A percentile compares a stretch with the other conserved stretches of the same genome.
Evolutionary conservation across 2,888 invertebrate species (phyloP).

Genomic region (Dusona sp.): DNA sequence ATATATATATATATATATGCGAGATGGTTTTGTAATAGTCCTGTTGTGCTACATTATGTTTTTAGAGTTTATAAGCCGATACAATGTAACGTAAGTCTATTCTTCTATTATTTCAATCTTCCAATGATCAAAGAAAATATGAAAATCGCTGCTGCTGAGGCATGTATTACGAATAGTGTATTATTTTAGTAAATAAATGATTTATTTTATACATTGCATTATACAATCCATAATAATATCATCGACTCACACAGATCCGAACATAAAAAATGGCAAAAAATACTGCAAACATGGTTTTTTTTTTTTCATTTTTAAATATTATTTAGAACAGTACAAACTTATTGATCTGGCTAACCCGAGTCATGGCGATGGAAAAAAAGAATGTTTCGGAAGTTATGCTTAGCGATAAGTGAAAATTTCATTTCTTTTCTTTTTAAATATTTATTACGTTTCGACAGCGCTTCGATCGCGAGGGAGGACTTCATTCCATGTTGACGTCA

Average conservation of each 20-base stretch:
- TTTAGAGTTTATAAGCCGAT: slow-evolving; percentile 59
- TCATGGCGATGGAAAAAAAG: not conserved
- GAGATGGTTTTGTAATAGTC: slow-evolving; percentile 51
- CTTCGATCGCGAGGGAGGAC: not conserved
- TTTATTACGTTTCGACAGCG: not conserved
- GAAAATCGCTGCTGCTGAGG: slow-evolving; percentile 56
- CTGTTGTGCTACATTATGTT: slow-evolving; percentile 62
- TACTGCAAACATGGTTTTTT: slow-evolving; percentile 4
- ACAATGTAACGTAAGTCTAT: slow-evolving; percentile 44
- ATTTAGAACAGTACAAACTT: not conserved
- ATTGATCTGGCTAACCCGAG: not conserved
- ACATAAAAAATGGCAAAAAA: slow-evolving; percentile 1
- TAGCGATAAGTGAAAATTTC: not conserved
- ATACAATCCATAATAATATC: slow-evolving; percentile 4
- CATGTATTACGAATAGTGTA: slow-evolving; percentile 76
- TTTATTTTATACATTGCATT: slow-evolving; percentile 78
- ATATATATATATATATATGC: slow-evolving; percentile 6
- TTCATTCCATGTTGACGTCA: slow-evolving; percentile 27
- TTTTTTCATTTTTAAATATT: not conserved
- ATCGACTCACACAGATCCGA: too few species aligned
- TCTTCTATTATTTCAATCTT: slow-evolving; percentile 74
- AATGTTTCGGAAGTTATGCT: not conserved
- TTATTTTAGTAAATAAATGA: slow-evolving; percentile 81
- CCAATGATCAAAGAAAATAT: slow-evolving; percentile 74
- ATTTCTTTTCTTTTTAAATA: not conserved